Evolutionary conservation across 30 jellyfish, hydroid and myxozoan genomes (phyloP), one percentile per base, ranked within the genome.

Genomic region (Aurelia aurita complex sp. Pacific): DNA sequence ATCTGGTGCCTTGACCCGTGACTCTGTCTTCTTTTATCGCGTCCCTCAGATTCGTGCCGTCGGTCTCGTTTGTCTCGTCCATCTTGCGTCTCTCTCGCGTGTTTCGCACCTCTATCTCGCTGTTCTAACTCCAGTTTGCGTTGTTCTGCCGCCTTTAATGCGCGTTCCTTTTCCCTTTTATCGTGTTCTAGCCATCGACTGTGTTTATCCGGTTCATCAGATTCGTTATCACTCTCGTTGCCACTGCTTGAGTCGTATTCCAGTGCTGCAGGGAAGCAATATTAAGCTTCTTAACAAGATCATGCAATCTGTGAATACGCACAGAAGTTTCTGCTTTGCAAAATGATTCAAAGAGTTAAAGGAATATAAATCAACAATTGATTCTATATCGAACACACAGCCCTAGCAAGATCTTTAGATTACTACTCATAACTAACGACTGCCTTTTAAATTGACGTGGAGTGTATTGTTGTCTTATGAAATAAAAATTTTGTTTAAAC

Each of bases 161-260:
- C 73, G 32, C 36, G 35, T 67, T 33, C 55, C 15, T 66, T 64
- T 42, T 81, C 83, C 9, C 50, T 42, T 38, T 33, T 60, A 11
- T 71, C 91, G 64, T 60, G 76, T 38, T 82, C 85, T 17, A 68
- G 57, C 91, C 91, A 82, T 18, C 73, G 72, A 68, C 91, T 82
- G 15, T 43, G 85, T 35, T 70, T 69, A 12, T 67, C 71, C 46
- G 84, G 62, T 23, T 82, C 91, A 14, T 82, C 91, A 12, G 91
- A 75, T 71, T 82, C 91, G 53, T 82, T 85, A 71, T 90, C 97
- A 13, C 90, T 84, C 43, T 90, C 97, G 52, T 81, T 77, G 46
- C 90, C 97, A 83, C 97, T 90, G 66, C 91, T 85, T 5, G 97
- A 76, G 46, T 75, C 91, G 29, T 82, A 90, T 10, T 81, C 97